Evolutionary conservation across 2,888 invertebrate genomes (phyloP).

Genomic region (Ferdinandea cuprea): DNA sequence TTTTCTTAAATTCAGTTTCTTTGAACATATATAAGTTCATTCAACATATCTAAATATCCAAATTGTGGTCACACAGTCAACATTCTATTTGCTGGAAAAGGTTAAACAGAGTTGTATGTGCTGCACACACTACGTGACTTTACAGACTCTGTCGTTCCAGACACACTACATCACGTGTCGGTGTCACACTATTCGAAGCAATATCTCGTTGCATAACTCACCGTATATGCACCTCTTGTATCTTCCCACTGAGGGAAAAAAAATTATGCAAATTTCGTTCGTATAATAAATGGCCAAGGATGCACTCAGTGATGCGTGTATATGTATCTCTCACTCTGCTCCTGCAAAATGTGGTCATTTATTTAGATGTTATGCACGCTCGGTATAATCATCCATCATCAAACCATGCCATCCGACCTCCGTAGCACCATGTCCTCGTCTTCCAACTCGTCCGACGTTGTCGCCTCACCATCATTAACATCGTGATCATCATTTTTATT

Average conservation of each 20-base stretch:
- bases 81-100: slow-evolving; percentile 1
- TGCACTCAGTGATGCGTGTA: slow-evolving; percentile 60
- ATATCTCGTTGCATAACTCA: slow-evolving; percentile 4
- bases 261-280: slow-evolving; percentile 59
- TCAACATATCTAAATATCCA: too few relatives aligned
- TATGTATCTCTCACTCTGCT: neutral
- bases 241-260: neutral
- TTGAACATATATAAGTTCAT: too few relatives aligned
- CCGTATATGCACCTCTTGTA: neutral
- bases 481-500: slow-evolving; percentile 56
- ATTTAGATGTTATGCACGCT: slow-evolving; percentile 65
- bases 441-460: too few relatives aligned
- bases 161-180: slow-evolving; percentile 15
- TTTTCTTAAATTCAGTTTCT: too few relatives aligned
- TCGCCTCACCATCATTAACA: slow-evolving; percentile 60
- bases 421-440: slow-evolving; percentile 21
- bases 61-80: too few relatives aligned
- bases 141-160: neutral
- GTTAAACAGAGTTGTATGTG: neutral
- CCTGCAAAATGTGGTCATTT: slow-evolving; percentile 65
- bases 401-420: neutral
- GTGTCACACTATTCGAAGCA: neutral
- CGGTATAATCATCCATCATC: slow-evolving; percentile 65
- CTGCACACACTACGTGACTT: neutral
- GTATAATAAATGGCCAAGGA: slow-evolving; percentile 69